Evolutionary conservation across 2,888 invertebrate genomes (phyloP).

Genomic region (Sturmia bella): DNA sequence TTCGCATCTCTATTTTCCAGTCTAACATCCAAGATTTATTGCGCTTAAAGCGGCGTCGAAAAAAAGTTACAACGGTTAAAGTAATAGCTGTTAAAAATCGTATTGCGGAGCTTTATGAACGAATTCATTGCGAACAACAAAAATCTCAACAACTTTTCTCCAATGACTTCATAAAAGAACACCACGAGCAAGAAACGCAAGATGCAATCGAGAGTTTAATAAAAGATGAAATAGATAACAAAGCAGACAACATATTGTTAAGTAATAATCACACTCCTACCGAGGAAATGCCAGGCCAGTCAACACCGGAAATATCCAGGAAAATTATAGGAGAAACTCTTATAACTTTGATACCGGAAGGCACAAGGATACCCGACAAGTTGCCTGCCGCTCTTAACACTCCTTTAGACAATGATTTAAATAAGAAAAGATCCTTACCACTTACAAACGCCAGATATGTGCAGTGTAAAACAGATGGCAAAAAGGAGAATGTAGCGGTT

Average conservation of each 20-base stretch:
- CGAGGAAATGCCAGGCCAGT: neutral
- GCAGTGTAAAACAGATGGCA: conserved; percentile 10
- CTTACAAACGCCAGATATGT: neutral
- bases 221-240: conserved; percentile 1
- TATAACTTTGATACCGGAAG: conserved; percentile 70
- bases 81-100: conserved; percentile 71
- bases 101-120: conserved; percentile 71
- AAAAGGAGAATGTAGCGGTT: conserved; percentile 41
- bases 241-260: neutral
- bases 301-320: conserved; percentile 35
- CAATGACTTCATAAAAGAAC: conserved; percentile 33
- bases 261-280: neutral
- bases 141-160: conserved; percentile 59
- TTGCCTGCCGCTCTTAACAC: conserved; percentile 30
- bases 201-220: conserved; percentile 55
- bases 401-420: neutral
- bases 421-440: conserved; percentile 8
- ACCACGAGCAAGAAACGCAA: conserved; percentile 53
- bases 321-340: conserved; percentile 72
- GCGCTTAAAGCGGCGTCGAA: conserved; percentile 46
- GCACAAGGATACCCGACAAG: conserved; percentile 60
- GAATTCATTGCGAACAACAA: conserved; percentile 67
- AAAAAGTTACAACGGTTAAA: conserved; percentile 71
- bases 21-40: conserved; percentile 54
- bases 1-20: conserved; percentile 17